Evolutionary conservation across 2,113 vertebrate genomes (phyloP).

Genomic region (Microcebus tavaratra): DNA sequence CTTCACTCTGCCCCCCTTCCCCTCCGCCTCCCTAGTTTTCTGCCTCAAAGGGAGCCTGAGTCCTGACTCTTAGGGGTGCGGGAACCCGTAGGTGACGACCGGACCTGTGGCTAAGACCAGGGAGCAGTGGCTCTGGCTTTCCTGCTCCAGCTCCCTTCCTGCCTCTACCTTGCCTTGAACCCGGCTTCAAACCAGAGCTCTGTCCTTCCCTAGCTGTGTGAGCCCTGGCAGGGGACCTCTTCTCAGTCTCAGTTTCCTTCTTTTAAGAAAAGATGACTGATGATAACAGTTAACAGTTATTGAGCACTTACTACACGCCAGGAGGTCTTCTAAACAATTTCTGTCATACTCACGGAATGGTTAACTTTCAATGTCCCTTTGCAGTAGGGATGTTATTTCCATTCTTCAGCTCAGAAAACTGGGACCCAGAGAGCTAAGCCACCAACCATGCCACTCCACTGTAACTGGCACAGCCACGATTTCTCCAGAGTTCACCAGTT

Average conservation of each 20-base stretch:
- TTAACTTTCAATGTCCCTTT: neutral
- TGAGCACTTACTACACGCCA: neutral
- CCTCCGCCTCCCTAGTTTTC: neutral
- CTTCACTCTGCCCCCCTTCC: neutral
- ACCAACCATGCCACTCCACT: neutral
- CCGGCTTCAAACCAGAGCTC: neutral
- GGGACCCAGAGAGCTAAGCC: neutral
- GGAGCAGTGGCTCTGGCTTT: neutral
- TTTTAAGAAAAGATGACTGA: neutral
- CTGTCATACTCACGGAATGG: neutral
- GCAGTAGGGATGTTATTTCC: neutral
- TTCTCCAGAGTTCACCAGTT: neutral
- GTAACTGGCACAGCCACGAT: neutral
- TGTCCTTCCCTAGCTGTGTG: rapidly evolving
- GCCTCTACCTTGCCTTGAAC: neutral
- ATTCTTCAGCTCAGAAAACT: neutral
- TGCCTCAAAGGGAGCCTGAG: neutral
- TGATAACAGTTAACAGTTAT: neutral
- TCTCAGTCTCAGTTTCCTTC: slow-evolving; percentile 3
- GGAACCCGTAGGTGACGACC: neutral
- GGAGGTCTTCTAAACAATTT: neutral
- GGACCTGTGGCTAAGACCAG: neutral
- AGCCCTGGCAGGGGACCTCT: neutral
- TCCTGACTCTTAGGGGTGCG: neutral
- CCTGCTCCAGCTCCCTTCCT: neutral